Percentiles rank a stretch among this genome's conserved stretches.
Conservation (phyloP, 2,888 invertebrate species). For the Hydrotaea cyrtoneurina region DNA sequence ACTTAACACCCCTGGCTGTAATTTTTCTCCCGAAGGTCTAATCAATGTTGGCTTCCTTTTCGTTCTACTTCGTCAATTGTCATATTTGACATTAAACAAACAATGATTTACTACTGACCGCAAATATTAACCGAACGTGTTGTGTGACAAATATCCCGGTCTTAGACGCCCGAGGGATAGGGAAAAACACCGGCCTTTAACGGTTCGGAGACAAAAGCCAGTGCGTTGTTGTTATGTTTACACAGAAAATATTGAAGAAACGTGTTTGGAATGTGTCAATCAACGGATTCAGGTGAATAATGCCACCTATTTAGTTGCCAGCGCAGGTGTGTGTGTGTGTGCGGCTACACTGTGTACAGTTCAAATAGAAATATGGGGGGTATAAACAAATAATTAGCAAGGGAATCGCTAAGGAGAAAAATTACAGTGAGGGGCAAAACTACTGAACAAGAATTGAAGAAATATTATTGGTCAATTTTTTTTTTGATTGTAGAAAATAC, state of each 20-base stretch:
- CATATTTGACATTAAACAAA: background rate
- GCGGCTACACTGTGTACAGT: too few species aligned
- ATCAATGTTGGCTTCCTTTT: background rate
- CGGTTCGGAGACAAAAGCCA: background rate
- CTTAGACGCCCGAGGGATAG: background rate
- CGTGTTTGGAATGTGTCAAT: background rate
- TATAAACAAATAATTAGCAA: background rate
- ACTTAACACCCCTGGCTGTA: too few species aligned
- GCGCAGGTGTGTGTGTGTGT: background rate
- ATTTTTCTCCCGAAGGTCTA: too few species aligned
- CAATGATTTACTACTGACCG: background rate
- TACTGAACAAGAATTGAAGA: too few species aligned
- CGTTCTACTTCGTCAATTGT: too few species aligned
- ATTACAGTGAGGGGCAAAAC: background rate
- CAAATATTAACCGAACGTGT: slow-evolving; percentile 3
- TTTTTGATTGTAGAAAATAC: too few species aligned
- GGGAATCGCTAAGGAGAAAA: background rate
- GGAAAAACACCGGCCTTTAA: background rate
- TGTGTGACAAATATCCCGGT: background rate
- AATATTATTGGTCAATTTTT: too few species aligned
- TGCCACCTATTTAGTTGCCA: background rate
- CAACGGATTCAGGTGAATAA: background rate
- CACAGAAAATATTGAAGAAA: background rate
- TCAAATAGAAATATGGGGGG: too few species aligned
- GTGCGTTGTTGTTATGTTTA: background rate